These are phyloP conservation scores for Acomys russatus DNA, from an alignment of 2,797 vertebrate species.

Conservation along the genomic window DNA sequence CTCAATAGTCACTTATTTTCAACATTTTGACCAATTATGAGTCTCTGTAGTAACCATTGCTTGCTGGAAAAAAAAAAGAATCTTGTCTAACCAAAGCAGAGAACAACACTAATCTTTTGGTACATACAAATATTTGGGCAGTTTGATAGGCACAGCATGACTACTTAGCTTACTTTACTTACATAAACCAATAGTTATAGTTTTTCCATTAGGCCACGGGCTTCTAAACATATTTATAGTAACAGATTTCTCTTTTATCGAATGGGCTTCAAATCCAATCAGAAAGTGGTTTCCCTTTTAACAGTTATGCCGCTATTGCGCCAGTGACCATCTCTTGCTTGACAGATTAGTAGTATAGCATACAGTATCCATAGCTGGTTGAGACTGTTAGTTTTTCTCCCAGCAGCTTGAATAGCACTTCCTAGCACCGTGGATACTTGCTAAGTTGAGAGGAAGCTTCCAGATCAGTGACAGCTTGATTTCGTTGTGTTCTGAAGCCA, in stretches of 20 bases:
- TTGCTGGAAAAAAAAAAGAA: neutral
- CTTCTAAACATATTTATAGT: neutral
- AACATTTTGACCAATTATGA: neutral
- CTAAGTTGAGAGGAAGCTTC: neutral
- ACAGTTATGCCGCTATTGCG: neutral
- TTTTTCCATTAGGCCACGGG: neutral
- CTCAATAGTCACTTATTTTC: neutral
- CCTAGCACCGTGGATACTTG: neutral
- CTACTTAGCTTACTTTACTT: neutral
- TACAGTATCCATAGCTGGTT: neutral
- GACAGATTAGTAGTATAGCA: neutral
- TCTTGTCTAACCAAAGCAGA: neutral
- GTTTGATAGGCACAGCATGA: neutral
- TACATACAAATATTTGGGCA: neutral
- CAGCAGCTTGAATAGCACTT: neutral
- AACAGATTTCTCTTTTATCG: neutral
- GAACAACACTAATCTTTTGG: neutral
- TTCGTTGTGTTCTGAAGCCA: neutral
- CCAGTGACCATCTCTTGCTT: neutral
- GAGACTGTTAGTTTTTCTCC: neutral
- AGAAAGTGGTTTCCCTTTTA: neutral
- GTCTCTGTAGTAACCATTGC: neutral
- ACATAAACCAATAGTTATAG: neutral
- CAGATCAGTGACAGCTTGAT: neutral
- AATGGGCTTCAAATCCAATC: neutral